Base-by-base conservation (phyloP, 2,113 vertebrate species). In the Vulpes lagopus region DNA sequence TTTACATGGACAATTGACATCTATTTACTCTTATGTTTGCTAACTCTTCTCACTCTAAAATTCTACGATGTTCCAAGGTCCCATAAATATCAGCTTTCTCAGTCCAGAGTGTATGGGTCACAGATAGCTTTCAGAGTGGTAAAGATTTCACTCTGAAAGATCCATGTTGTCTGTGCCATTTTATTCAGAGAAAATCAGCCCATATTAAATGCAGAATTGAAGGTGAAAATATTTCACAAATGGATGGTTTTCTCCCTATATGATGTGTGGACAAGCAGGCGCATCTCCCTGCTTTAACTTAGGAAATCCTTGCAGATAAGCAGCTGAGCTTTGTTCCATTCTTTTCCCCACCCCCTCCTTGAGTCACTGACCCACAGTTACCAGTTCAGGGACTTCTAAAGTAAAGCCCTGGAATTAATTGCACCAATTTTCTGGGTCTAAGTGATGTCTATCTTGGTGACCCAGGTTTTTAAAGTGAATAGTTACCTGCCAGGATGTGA, bases 341-440 rank as follows among this genome's bases (percentile, higher is more conserved):
- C 10, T 35, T 2, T 49, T 62, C 30, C 8, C 35, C 8, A 8
- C 11, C 14, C n/a, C 51, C 2, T 71, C 7, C 32, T 51, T 49
- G 49, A 91, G 9, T 96, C 78, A 74, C 84, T 97, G 96, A 98
- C 93, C 88, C 71, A 82, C 38, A 93, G 84, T 96, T 89, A 91
- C 84, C 76, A 97, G 94, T 96, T 97, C 94, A 98, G 93, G 91
- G 95, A 96, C 94, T 94, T 49, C 30, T 93, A 60, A 95, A 96
- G 76, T 97, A 92, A 81, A 96, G 91, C 35, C 30, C 30, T 89
- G 6, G 94, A 97, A 97, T 97, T 96, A 96, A 98, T 95, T 95
- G 96, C 93, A 93, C 53, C 96, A 95, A 96, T 98, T 96, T 96
- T 96, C 93, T 91, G 57, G 71, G 55, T 85, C 90, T 97, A 97